These are phyloP conservation scores for Hypercompe scribonia DNA, from an alignment of 2,888 invertebrate genomes.

Conservation along the genomic window DNA sequence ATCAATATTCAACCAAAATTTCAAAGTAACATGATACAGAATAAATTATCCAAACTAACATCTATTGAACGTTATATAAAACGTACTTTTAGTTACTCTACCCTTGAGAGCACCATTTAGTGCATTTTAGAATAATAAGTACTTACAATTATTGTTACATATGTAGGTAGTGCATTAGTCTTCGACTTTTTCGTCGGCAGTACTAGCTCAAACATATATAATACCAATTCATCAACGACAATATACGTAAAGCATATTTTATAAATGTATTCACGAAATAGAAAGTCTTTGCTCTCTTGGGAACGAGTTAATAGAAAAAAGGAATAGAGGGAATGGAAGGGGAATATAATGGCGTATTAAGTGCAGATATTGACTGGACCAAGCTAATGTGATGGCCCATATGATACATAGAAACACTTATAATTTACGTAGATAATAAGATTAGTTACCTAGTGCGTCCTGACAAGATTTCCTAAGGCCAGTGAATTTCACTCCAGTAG, in stretches of 20 bases:
- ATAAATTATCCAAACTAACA: too few species aligned
- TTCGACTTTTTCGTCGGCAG: background rate
- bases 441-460: constrained; percentile 92
- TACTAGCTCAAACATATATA: background rate
- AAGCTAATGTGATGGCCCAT: background rate
- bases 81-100: too few species aligned
- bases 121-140: background rate
- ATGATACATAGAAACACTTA: background rate
- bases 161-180: background rate
- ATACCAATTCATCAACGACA: background rate
- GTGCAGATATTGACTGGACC: background rate
- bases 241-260: background rate
- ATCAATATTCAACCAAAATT: background rate
- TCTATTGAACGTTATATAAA: too few species aligned
- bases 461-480: constrained; percentile 93
- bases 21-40: too few species aligned
- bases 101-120: too few species aligned
- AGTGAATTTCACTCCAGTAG: constrained; percentile 91
- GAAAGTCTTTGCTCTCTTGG: background rate
- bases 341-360: background rate
- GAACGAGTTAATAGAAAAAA: background rate
- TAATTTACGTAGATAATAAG: background rate
- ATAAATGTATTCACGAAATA: background rate
- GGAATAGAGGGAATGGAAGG: background rate
- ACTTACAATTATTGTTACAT: background rate